Evolutionary conservation across 2,888 invertebrate species (phyloP).

Genomic region (Drosophila birchii): DNA sequence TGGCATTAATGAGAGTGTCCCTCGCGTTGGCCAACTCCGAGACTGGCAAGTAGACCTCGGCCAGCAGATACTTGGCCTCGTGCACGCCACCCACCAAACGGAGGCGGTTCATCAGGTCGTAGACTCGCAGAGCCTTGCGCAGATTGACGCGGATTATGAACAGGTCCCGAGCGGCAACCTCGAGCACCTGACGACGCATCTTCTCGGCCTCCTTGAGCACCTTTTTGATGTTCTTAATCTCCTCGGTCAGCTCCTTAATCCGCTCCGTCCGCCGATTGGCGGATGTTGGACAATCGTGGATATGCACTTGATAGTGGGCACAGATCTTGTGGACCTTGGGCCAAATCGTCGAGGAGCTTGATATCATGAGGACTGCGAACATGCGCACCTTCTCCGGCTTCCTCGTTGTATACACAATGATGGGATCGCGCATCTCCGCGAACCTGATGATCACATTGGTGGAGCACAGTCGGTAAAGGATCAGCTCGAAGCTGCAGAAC

Average conservation of each 20-base stretch:
- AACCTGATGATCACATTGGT: conserved; percentile 97
- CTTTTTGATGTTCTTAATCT: conserved; percentile 90
- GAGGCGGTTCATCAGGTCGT: conserved; percentile 95
- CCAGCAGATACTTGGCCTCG: conserved; percentile 91
- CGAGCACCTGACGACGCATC: conserved; percentile 90
- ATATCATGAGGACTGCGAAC: conserved; percentile 92
- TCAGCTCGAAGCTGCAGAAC: conserved; percentile 96
- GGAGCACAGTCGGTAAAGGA: conserved; percentile 97
- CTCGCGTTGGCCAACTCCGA: conserved; percentile 89
- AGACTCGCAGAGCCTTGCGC: conserved; percentile 93
- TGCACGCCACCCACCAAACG: conserved; percentile 90
- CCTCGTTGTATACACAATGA: conserved; percentile 87
- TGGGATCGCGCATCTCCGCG: conserved; percentile 93
- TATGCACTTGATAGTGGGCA: conserved; percentile 92
- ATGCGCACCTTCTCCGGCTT: conserved; percentile 85
- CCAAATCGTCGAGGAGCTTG: conserved; percentile 92
- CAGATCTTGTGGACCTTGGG: conserved; percentile 92
- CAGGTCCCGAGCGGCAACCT: conserved; percentile 54
- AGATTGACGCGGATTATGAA: conserved; percentile 91
- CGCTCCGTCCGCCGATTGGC: conserved; percentile 89
- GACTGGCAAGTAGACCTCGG: conserved; percentile 94
- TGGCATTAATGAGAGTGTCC: conserved; percentile 88
- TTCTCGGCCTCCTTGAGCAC: conserved; percentile 91
- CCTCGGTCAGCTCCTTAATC: conserved; percentile 90
- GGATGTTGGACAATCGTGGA: conserved; percentile 93